These are phyloP conservation scores for Phylloscopus trochilus DNA, from an alignment of 2,113 vertebrate species.

Conservation along the genomic window DNA sequence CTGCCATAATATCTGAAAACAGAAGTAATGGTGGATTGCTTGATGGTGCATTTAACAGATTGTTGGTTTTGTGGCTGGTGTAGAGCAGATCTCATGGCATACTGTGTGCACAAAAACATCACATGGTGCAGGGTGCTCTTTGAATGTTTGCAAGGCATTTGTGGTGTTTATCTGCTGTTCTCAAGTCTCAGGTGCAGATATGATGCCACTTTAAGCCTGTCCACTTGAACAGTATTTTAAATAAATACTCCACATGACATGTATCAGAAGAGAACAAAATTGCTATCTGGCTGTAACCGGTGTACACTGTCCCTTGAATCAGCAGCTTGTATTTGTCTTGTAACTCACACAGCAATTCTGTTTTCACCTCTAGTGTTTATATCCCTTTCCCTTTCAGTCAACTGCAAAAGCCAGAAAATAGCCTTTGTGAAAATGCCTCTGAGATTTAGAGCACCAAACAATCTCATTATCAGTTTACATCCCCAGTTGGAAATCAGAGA, in stretches of 20 bases:
- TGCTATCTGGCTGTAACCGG: not conserved
- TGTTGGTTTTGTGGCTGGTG: not conserved
- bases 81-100: not conserved
- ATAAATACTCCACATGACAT: not conserved
- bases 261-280: not conserved
- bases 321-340: not conserved
- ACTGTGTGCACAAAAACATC: not conserved
- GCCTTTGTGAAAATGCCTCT: conserved; percentile 19
- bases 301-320: not conserved
- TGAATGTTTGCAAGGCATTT: not conserved
- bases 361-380: conserved; percentile 13
- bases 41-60: not conserved
- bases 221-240: not conserved
- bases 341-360: not conserved
- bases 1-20: not conserved
- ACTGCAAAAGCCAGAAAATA: conserved; percentile 3
- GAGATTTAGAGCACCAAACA: conserved; percentile 38
- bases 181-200: not conserved
- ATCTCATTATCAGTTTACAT: conserved; percentile 59
- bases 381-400: conserved; percentile 16
- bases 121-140: not conserved
- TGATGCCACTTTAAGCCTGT: not conserved
- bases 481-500: conserved; percentile 26
- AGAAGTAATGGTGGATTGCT: not conserved
- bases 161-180: not conserved